phyloP scores from a whole-genome alignment of 2,797 vertebrate genomes.

The Echeneis naucrates region DNA sequence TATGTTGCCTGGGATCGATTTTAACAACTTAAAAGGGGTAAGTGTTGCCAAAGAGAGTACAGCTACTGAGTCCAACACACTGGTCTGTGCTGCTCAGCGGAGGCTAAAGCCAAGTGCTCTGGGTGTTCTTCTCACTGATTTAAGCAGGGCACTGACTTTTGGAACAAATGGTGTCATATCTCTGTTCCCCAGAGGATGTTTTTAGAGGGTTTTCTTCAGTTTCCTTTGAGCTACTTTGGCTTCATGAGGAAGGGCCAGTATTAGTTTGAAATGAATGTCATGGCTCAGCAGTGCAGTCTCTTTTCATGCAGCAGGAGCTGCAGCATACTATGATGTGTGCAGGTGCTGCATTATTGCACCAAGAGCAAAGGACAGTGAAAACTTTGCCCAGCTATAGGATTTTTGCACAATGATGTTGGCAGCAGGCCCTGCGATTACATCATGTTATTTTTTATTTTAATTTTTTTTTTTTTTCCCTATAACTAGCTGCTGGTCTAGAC shows the following conservation, averaged over 20 bases:
- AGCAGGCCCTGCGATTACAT: constrained; percentile 9
- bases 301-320: constrained; percentile 33
- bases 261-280: constrained; percentile 32
- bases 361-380: constrained; percentile 8
- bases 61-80: constrained; percentile 18
- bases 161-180: constrained; percentile 37
- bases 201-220: constrained; percentile 32
- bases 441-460: constrained; percentile 17
- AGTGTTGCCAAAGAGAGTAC: constrained; percentile 37
- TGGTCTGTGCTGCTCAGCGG: constrained; percentile 19
- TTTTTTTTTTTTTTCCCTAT: neutral
- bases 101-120: constrained; percentile 27
- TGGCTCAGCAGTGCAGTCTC: constrained; percentile 24
- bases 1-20: constrained; percentile 44
- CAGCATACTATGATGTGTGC: constrained; percentile 12
- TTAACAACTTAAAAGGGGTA: constrained; percentile 33
- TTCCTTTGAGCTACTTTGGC: constrained; percentile 23
- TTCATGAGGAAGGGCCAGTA: constrained; percentile 22
- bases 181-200: constrained; percentile 16
- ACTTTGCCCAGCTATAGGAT: neutral
- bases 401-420: constrained; percentile 8
- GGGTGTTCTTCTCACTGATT: constrained; percentile 35
- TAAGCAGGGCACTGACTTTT: constrained; percentile 30
- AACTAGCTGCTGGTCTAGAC: constrained; percentile 8
- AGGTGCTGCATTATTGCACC: constrained; percentile 41